Percentiles rank a stretch among this genome's conserved stretches.
phyloP scores from a whole-genome alignment of 2,888 invertebrate genomes.

The Drosophila fungiperda region DNA sequence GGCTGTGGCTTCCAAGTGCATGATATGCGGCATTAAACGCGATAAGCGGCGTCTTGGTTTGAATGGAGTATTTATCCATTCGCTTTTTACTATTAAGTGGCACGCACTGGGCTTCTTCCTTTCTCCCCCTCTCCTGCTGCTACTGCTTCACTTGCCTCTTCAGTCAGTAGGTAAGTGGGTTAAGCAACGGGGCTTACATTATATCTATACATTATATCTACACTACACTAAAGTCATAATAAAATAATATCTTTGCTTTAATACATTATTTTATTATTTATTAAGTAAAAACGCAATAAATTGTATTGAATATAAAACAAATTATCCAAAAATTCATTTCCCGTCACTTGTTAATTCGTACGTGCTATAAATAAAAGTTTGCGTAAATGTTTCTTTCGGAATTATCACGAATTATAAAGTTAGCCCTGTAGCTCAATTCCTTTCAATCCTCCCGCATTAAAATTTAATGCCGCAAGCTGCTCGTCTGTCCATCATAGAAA shows the following conservation, averaged over 20 bases:
- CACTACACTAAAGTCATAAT: background rate
- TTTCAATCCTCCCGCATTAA: slow-evolving; percentile 22
- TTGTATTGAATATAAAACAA: background rate
- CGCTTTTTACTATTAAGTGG: slow-evolving; percentile 23
- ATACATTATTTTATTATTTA: background rate
- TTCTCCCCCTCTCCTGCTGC: background rate
- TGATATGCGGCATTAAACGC: slow-evolving; percentile 64
- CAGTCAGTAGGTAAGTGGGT: slow-evolving; percentile 48
- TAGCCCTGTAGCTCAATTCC: slow-evolving; percentile 53
- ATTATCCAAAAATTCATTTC: background rate
- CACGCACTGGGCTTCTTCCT: slow-evolving; percentile 39
- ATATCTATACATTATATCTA: too few species aligned
- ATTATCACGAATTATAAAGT: background rate
- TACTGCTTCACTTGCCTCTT: background rate
- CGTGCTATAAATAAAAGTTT: slow-evolving; percentile 20
- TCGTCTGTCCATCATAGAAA: slow-evolving; percentile 47
- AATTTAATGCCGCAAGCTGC: slow-evolving; percentile 27
- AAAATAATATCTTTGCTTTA: background rate
- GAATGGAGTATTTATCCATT: slow-evolving; percentile 36
- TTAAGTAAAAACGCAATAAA: background rate
- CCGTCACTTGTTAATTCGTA: background rate
- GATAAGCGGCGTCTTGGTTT: slow-evolving; percentile 63
- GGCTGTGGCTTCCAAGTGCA: slow-evolving; percentile 39
- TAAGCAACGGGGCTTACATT: slow-evolving; percentile 21
- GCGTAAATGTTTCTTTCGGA: slow-evolving; percentile 1